Evolutionary conservation across 2,888 invertebrate genomes (phyloP).

Genomic region (Macrophya annulata): DNA sequence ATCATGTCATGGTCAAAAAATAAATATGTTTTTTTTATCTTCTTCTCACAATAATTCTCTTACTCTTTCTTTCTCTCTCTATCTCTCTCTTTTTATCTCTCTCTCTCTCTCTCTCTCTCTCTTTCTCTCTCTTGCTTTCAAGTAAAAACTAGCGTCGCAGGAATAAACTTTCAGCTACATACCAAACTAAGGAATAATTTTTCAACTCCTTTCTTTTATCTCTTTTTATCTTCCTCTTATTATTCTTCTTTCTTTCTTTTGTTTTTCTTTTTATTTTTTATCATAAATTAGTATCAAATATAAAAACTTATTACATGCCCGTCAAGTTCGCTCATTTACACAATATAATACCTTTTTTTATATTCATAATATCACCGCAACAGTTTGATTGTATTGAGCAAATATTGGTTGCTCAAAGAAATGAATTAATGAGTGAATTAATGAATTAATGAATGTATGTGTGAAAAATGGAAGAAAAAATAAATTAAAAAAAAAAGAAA

Average conservation of each 20-base stretch:
- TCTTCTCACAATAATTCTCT: slow-evolving; percentile 64
- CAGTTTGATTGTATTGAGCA: slow-evolving; percentile 74
- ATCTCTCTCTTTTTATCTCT: slow-evolving; percentile 62
- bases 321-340: slow-evolving; percentile 74
- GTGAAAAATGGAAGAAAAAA: neutral
- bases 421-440: neutral
- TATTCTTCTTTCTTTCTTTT: slow-evolving; percentile 61
- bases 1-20: slow-evolving; percentile 73
- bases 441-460: neutral
- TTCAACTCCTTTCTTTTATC: slow-evolving; percentile 59
- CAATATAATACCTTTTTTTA: slow-evolving; percentile 72
- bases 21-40: slow-evolving; percentile 72
- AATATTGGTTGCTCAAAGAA: slow-evolving; percentile 71
- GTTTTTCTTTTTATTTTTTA: slow-evolving; percentile 45
- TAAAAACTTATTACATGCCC: slow-evolving; percentile 76
- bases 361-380: slow-evolving; percentile 52
- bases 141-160: slow-evolving; percentile 67
- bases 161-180: slow-evolving; percentile 68
- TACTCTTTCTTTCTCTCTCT: slow-evolving; percentile 59
- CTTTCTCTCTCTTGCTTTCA: slow-evolving; percentile 57
- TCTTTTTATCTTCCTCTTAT: slow-evolving; percentile 54
- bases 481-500: neutral
- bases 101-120: slow-evolving; percentile 62
- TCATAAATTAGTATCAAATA: slow-evolving; percentile 77
- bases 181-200: slow-evolving; percentile 70